A percentile compares a stretch with the other conserved stretches of the same genome.
These are phyloP conservation scores for Leucosticte australis DNA, from an alignment of 2,113 vertebrate species.

Conservation along the genomic window DNA sequence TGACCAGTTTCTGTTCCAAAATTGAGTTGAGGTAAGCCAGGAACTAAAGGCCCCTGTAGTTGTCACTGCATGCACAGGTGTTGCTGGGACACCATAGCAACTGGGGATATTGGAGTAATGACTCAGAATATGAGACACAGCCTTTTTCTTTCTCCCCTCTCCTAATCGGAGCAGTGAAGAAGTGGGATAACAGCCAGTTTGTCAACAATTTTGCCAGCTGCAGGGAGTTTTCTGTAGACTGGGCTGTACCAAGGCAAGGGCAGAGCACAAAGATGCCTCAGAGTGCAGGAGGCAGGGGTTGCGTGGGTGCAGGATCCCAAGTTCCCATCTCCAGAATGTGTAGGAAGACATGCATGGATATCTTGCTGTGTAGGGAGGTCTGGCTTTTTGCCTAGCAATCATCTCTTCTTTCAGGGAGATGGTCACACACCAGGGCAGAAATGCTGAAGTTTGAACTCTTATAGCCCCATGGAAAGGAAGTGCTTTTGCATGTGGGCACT, in stretches of 20 bases:
- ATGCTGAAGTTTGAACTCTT: not conserved
- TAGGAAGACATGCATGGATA: conserved; percentile 26
- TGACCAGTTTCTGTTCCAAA: not conserved
- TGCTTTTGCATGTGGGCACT: not conserved
- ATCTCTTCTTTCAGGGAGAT: not conserved
- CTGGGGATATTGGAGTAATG: fast-evolving
- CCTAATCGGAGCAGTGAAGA: not conserved
- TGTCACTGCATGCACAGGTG: not conserved
- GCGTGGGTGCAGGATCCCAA: not conserved
- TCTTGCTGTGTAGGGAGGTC: not conserved
- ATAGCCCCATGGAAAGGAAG: not conserved
- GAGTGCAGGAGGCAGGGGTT: not conserved
- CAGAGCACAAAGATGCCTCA: not conserved
- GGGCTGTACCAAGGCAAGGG: not conserved
- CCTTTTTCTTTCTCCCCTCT: not conserved
- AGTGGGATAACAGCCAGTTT: not conserved
- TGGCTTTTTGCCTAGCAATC: conserved; percentile 10
- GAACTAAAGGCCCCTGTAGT: not conserved
- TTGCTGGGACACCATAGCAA: not conserved
- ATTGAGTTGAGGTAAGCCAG: fast-evolving
- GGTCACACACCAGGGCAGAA: not conserved
- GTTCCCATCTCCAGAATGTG: not conserved
- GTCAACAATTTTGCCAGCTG: not conserved
- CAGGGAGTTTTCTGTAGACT: not conserved
- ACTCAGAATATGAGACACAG: not conserved